Base-by-base conservation (phyloP, 2,113 vertebrate genomes). In the Engystomops pustulosus region DNA sequence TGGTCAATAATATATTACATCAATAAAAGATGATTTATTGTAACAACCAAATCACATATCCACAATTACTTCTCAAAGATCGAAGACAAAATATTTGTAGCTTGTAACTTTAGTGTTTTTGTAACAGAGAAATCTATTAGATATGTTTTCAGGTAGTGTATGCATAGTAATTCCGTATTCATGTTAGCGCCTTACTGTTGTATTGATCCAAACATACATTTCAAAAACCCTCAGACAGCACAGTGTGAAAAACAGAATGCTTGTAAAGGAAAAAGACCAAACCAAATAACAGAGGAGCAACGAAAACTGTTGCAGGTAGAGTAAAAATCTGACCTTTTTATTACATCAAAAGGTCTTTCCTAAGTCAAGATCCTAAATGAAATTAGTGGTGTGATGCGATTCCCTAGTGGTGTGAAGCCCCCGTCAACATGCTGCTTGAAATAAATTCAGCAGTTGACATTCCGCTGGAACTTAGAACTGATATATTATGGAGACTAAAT, bases 401-500 rank as follows among this genome's bases (percentile, higher is more conserved):
- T 88, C 81, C 58, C 88, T 88, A 30, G 51, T 86, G 82, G 83
- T 55, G 70, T 87, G 51, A 77, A 89, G 83, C 81, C 87, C 0
- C 0, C 76, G 87, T 88, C 88, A 87, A 86, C 88, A 88, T 18
- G 77, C 17, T 7, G 15, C 86, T 88, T 87, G 84, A 88, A 38
- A 86, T 86, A 89, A 84, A 91, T 92, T 91, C 85, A 91, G 80
- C 76, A 86, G 87, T 77, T 87, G 88, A 85, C 36, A 85, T 79
- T 86, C 79, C 87, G 90, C 88, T 74, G 77, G 90, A 86, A 62
- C 69, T 85, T 85, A 85, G 85, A 85, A 87, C 80, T 88, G 75
- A 88, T 90, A 88, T 83, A 80, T 85, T 90, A 84, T 81, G 45
- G 81, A 83, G 51, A 71, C 80, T 88, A 88, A 91, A 91, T 89